phyloP scores from a whole-genome alignment of 2,797 vertebrate species.

The Fundulus diaphanus region DNA sequence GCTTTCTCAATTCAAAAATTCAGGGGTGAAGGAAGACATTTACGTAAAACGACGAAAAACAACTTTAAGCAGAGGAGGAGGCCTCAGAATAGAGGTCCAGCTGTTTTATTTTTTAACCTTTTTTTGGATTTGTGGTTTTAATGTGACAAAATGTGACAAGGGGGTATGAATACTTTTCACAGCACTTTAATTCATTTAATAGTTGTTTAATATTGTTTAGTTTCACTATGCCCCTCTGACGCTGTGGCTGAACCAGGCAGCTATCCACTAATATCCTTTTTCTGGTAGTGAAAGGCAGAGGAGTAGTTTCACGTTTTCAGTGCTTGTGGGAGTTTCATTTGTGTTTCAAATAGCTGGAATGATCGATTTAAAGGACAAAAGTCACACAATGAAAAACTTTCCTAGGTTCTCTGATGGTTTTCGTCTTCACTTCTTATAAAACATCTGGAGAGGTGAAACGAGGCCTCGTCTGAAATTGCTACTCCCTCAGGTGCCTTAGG shows the following conservation, averaged over 20 bases:
- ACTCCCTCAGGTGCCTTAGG: constrained; percentile 49
- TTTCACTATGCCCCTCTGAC: not conserved
- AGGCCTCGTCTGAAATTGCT: constrained; percentile 46
- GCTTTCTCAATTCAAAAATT: no score
- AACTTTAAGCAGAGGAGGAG: no score
- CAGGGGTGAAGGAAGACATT: no score
- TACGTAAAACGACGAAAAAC: no score
- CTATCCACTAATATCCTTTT: no score
- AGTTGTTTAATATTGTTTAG: not conserved
- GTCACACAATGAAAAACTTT: not conserved
- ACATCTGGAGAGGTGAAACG: constrained; percentile 38
- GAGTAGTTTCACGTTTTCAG: not conserved
- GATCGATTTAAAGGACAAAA: not conserved
- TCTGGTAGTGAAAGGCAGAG: not conserved
- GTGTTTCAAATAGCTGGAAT: not conserved
- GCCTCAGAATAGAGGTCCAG: no score
- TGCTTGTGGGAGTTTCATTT: not conserved
- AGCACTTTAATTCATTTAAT: not conserved
- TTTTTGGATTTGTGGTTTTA: no score
- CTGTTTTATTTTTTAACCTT: no score
- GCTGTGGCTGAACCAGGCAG: no score
- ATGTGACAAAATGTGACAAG: not conserved
- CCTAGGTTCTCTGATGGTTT: not conserved
- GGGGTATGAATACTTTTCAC: not conserved
- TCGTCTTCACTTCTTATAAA: constrained; percentile 21